Base-by-base conservation (phyloP, 92 coral and sea anemone genomes). In the Phenganax marumi region DNA sequence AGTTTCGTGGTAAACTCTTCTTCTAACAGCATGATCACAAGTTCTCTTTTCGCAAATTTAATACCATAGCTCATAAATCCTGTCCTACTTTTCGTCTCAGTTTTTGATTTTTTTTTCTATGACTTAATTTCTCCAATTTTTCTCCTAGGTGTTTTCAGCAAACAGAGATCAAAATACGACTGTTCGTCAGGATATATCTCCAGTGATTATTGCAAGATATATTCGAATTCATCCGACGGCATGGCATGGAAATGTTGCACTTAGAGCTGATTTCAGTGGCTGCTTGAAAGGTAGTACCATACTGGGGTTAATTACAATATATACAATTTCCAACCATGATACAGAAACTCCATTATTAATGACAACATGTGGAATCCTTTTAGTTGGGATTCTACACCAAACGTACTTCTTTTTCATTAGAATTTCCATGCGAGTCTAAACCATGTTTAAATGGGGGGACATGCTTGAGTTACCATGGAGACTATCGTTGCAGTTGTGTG, bases 231-330 rank as follows among this genome's bases (percentile, higher is more conserved):
- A 78, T 61, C 83, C 83, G 12, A 61, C 21, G 12, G 47, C 73
- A 19, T 78, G 83, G 83, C 33, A 78, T 50, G 73, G 73, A 6
- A 26, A 46, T 49, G 52, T 63, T 52, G 65, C 83, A 9, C 65
- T 78, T 56, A 78, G 83, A 62, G 73, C n/a, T 17, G 83, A 25
- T 7, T 78, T 78, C 22, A n/a, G 14, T 61, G 83, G 83, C n/a
- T 78, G 83, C 13, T 17, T 78, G 23, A 62, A 18, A 61, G 73
- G 83, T 78, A 77, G 2, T 26, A 0, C n/a, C n/a, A 68, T 56
- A 56, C 63, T 14, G 1, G 22, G 22, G 3, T 56, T 14, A 56
- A 14, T 7, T 0, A 56, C 1, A 56, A 56, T 56, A 56, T 19
- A 7, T 14, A 56, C 1, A 56, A 33, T 33, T 33, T 33, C 43